Conservation (phyloP, 2,113 vertebrate genomes). For the Varanus komodoensis region DNA sequence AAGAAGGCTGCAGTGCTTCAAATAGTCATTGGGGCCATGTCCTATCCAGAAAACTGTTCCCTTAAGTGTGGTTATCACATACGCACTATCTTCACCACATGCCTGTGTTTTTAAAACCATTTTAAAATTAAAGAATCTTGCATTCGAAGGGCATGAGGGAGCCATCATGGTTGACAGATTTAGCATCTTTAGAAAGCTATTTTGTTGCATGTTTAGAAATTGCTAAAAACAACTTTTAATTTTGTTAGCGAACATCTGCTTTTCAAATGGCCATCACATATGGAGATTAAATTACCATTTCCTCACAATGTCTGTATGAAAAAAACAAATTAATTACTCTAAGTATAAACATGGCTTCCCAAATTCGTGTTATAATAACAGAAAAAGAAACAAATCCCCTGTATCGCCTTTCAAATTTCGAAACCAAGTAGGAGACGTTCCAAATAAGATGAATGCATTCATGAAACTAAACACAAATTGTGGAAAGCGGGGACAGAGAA, state of each 20-base stretch:
- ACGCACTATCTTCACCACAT: neutral
- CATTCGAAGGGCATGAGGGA: constrained; percentile 37
- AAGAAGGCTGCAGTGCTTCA: neutral
- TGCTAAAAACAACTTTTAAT: constrained; percentile 59
- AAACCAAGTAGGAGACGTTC: neutral
- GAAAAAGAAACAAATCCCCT: neutral
- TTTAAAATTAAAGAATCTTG: constrained; percentile 33
- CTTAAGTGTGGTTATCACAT: neutral
- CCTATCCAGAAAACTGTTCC: neutral
- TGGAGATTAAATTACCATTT: constrained; percentile 36
- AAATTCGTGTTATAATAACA: neutral
- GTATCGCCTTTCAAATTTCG: neutral
- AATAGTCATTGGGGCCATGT: neutral
- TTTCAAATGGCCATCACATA: constrained; percentile 42
- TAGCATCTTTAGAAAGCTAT: constrained; percentile 57
- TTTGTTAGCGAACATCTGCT: constrained; percentile 59
- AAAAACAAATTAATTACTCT: neutral
- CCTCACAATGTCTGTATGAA: neutral
- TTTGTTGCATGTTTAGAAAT: constrained; percentile 60
- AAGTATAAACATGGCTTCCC: neutral
- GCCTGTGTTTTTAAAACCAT: neutral
- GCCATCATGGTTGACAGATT: constrained; percentile 39
- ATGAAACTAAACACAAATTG: neutral
- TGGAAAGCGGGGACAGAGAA: no score
- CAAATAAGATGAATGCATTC: neutral